Evolutionary conservation across 2,797 vertebrate species (phyloP).

Genomic region (Hippopotamyrus pictus): DNA sequence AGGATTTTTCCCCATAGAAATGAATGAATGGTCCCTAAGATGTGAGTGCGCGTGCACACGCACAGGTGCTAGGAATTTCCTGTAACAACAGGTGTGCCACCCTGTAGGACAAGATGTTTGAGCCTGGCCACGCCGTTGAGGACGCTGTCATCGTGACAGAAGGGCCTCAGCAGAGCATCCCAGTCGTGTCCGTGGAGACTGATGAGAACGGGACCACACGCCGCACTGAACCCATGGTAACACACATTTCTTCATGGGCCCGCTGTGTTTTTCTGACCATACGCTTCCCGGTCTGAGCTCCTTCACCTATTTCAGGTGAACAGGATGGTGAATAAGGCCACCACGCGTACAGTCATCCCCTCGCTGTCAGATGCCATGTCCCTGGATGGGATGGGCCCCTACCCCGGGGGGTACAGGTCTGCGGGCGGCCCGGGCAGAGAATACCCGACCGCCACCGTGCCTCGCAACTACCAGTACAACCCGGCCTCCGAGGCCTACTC

Average conservation of each 20-base stretch:
- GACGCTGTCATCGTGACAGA: conserved; percentile 80
- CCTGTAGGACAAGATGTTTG: conserved; percentile 71
- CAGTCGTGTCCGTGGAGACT: conserved; percentile 78
- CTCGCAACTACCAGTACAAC: conserved; percentile 87
- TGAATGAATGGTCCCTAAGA: neutral
- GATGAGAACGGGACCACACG: conserved; percentile 80
- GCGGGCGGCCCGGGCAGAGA: conserved; percentile 61
- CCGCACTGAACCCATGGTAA: conserved; percentile 85
- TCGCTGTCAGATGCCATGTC: conserved; percentile 81
- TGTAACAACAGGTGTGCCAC: neutral
- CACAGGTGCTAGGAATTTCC: neutral
- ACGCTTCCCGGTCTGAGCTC: neutral
- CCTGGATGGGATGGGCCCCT: conserved; percentile 68
- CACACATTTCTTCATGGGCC: neutral
- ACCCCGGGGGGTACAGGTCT: conserved; percentile 74
- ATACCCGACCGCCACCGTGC: conserved; percentile 77
- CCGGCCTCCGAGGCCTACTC: conserved; percentile 69
- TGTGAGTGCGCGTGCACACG: neutral
- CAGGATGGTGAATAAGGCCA: conserved; percentile 85
- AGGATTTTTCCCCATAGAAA: neutral
- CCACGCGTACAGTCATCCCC: conserved; percentile 78
- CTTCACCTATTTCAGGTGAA: conserved; percentile 66
- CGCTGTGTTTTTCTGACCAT: neutral
- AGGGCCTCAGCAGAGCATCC: conserved; percentile 70
- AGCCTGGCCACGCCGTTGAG: conserved; percentile 80